Evolutionary conservation across 2,888 invertebrate species (phyloP).

Genomic region (Cataglyphis altisquamis): DNA sequence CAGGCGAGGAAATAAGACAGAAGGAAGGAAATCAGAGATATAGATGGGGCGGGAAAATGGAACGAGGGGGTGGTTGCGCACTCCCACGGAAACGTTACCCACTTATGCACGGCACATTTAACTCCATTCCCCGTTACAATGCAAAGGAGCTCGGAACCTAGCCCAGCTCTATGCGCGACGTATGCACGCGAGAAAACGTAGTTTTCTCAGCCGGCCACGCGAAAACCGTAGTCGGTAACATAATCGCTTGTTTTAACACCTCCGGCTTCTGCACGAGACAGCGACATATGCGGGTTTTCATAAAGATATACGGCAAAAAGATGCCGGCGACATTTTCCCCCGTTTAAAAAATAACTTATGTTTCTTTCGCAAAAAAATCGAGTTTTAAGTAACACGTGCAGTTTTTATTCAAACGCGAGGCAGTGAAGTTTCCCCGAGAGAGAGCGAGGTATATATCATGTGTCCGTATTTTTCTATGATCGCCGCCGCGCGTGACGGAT

Average conservation of each 20-base stretch:
- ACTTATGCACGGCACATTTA: conserved; percentile 81
- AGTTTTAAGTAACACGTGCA: neutral
- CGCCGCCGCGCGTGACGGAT: neutral
- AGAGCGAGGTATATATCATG: neutral
- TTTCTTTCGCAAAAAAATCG: neutral
- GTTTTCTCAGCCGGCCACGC: conserved; percentile 24
- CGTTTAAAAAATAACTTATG: neutral
- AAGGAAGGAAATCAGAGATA: conserved; percentile 7
- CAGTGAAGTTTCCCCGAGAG: neutral
- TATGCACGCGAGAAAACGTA: conserved; percentile 26
- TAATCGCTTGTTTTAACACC: conserved; percentile 51
- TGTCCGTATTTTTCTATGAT: conserved; percentile 1
- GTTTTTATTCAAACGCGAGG: neutral
- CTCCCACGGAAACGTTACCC: conserved; percentile 77
- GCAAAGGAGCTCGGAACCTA: conserved; percentile 42
- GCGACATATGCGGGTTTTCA: neutral
- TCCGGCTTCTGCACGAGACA: neutral
- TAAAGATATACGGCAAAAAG: neutral
- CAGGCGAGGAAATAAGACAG: conserved; percentile 13
- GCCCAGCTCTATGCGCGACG: conserved; percentile 36
- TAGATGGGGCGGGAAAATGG: neutral
- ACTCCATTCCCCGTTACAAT: conserved; percentile 74
- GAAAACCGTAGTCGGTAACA: conserved; percentile 35
- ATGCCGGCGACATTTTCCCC: neutral
- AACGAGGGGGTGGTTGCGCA: conserved; percentile 63